Percentiles rank a stretch among this genome's conserved stretches.
Conservation (phyloP, 2,888 invertebrate genomes). For the Drosophila koepferae region DNA sequence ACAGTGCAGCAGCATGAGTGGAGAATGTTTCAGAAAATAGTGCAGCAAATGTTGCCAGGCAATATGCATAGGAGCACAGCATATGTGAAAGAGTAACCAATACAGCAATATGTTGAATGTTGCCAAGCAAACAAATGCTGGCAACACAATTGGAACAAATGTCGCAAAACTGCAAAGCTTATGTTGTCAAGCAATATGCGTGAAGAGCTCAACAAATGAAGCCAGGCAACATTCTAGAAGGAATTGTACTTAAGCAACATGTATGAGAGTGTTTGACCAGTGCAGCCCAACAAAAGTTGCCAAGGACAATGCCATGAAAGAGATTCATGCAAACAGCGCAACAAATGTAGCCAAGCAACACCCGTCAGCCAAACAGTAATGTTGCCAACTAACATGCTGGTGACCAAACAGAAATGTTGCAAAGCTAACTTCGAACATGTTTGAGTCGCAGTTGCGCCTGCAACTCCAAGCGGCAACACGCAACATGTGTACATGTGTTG, state of each 20-base stretch:
- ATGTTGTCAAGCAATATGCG: not conserved
- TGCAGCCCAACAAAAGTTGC: not conserved
- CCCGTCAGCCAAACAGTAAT: constrained; percentile 32
- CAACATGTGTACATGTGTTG: not conserved
- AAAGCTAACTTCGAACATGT: constrained; percentile 36
- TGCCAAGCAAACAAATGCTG: not conserved
- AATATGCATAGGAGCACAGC: not conserved
- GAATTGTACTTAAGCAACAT: constrained; percentile 26
- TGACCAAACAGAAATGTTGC: constrained; percentile 18
- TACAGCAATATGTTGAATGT: no score
- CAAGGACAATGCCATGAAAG: not conserved
- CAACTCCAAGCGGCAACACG: constrained; percentile 12
- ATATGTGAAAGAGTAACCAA: not conserved
- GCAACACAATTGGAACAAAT: no score
- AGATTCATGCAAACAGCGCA: not conserved
- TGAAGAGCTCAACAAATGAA: not conserved
- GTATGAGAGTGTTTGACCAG: not conserved
- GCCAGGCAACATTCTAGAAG: not conserved
- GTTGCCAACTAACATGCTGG: constrained; percentile 56
- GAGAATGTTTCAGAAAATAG: not conserved
- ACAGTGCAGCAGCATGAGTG: not conserved
- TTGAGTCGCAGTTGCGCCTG: constrained; percentile 15
- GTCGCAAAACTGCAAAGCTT: no score
- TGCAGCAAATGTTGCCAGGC: not conserved
- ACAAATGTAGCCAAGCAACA: constrained; percentile 55